Evolutionary conservation across 1,140 invertebrate genomes (phyloP).

Genomic region (Stegodyphus dumicola): DNA sequence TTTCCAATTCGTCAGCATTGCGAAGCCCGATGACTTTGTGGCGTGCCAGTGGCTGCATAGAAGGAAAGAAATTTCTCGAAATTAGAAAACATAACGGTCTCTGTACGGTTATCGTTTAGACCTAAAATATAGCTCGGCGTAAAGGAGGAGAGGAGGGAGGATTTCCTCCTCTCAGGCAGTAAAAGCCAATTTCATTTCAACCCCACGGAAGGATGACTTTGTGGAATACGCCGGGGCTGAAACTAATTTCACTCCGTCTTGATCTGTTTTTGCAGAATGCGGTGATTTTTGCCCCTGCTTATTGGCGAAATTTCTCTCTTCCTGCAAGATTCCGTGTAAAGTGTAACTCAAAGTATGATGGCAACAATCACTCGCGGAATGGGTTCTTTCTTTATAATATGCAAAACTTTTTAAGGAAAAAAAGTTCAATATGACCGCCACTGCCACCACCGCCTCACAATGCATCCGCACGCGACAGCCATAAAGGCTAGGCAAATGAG

Average conservation of each 20-base stretch:
- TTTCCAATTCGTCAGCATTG: too few relatives aligned
- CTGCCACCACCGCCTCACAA: background rate
- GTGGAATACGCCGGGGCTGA: slow-evolving; percentile 14
- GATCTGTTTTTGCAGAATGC: slow-evolving; percentile 55
- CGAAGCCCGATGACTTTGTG: slow-evolving; percentile 1
- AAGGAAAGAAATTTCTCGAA: slow-evolving; percentile 31
- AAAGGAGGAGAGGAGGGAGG: slow-evolving; percentile 11
- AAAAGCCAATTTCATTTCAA: slow-evolving; percentile 60
- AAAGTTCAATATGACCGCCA: slow-evolving; percentile 19
- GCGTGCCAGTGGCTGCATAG: slow-evolving; percentile 22
- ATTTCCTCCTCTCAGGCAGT: slow-evolving; percentile 20
- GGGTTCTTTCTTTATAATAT: slow-evolving; percentile 51
- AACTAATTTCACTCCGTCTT: slow-evolving; percentile 55
- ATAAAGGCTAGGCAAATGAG: background rate
- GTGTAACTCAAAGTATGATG: slow-evolving; percentile 59
- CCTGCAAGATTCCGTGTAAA: slow-evolving; percentile 48
- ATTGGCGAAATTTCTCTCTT: slow-evolving; percentile 52
- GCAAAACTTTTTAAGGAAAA: slow-evolving; percentile 31
- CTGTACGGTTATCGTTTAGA: slow-evolving; percentile 53
- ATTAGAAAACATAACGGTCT: slow-evolving; percentile 47
- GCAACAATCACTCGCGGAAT: slow-evolving; percentile 42
- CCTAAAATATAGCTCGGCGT: slow-evolving; percentile 13
- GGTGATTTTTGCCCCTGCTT: slow-evolving; percentile 39
- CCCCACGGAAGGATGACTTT: slow-evolving; percentile 48
- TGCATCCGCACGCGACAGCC: background rate